Conservation (phyloP, 1,140 invertebrate genomes). For the Cryptotermes secundus region DNA sequence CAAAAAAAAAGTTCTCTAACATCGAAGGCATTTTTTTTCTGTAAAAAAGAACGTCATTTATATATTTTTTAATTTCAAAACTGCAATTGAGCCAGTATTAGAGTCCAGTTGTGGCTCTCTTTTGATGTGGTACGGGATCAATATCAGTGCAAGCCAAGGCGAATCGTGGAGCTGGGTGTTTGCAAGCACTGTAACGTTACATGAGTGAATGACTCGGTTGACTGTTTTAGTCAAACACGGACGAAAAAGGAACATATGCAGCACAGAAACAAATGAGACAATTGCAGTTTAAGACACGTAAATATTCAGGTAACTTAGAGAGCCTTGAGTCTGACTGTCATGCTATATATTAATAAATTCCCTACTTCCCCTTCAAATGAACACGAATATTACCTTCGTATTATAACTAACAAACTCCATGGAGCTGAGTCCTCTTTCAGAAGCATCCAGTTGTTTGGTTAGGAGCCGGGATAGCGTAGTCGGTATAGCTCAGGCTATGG, state of each 20-base stretch:
- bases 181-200: neutral
- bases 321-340: no score
- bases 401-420: no score
- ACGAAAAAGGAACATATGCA: neutral
- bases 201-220: neutral
- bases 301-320: neutral
- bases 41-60: neutral
- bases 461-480: no score
- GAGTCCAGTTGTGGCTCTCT: neutral
- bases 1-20: neutral
- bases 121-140: neutral
- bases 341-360: no score
- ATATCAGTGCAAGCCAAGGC: neutral
- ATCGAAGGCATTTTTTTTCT: neutral
- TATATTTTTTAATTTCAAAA: conserved; percentile 12
- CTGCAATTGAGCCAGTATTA: neutral
- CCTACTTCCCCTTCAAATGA: no score
- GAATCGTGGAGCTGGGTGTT: neutral
- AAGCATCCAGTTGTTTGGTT: no score
- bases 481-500: no score
- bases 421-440: no score
- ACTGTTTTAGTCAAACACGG: neutral
- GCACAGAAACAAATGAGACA: neutral
- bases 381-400: no score
- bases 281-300: neutral